phyloP scores from a whole-genome alignment of 2,113 vertebrate species.

The Axis porcinus region DNA sequence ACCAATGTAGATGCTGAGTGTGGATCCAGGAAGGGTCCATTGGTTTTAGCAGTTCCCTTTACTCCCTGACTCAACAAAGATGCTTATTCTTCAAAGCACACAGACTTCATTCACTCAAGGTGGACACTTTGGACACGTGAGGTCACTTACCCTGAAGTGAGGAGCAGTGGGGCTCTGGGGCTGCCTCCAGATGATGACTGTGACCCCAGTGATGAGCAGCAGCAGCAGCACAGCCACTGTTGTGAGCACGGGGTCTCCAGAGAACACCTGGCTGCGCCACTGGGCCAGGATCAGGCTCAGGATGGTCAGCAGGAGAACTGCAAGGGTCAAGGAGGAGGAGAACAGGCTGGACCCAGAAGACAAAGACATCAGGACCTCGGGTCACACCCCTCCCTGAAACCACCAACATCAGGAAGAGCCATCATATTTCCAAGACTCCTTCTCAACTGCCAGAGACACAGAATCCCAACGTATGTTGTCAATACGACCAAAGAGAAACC shows the following conservation, averaged over 20 bases:
- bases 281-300: neutral
- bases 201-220: neutral
- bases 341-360: neutral
- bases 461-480: fast-evolving
- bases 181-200: neutral
- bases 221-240: neutral
- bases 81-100: neutral
- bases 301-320: neutral
- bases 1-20: no score
- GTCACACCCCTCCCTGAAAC: neutral
- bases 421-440: neutral
- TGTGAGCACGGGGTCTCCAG: fast-evolving
- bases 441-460: neutral
- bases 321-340: neutral
- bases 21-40: fast-evolving
- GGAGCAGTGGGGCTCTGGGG: constrained; percentile 80
- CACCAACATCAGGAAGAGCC: neutral
- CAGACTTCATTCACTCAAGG: neutral
- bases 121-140: neutral
- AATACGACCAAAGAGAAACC: neutral
- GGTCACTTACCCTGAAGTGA: constrained; percentile 87
- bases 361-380: neutral
- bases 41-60: no score
- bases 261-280: neutral
- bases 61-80: neutral